Evolutionary conservation across 2,888 invertebrate genomes (phyloP), one percentile per base, ranked within the genome.

Genomic region (Clepsis dumicolana): DNA sequence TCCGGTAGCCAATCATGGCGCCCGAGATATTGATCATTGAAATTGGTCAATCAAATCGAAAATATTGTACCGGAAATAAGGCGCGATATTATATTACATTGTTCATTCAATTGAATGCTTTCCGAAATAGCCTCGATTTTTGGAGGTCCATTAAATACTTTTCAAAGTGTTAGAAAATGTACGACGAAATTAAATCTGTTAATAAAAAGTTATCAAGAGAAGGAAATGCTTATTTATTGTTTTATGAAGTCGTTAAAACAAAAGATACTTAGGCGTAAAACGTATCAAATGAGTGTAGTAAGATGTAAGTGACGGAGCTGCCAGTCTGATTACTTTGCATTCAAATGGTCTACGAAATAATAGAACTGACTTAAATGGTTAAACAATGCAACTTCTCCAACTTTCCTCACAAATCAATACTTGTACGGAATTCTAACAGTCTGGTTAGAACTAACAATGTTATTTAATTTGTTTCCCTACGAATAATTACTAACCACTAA

Each of bases 1-100:
- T 81, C 75, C 88, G 82, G 90, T 91, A 92, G 91, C 89, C 92
- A 91, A 93, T 93, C 90, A 90, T 84, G 82, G 86, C 86, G 86
- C 86, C 86, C 82, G 87, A 87, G 89, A 86, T 88, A 90, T 92
- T 90, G 92, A 90, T 90, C 88, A 90, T 91, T 85, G 87, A 91
- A 92, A 93, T 93, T 93, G 93, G 89, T 91, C 93, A 91, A 93
- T 93, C 92, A 91, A 86, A 92, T 89, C 86, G 90, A 91, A 88
- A 90, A 89, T 80, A 78, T 84, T 83, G 82, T 81, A 88, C 91
- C 93, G 93, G 93, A 93, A 93, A 93, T 93, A 90, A 91, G 89
- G 88, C 85, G 90, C 87, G 86, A 88, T 88, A 83, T 87, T 81
- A 88, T 84, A 84, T 88, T 86, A 85, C 80, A 82, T 80, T 85